Percentiles rank a stretch among this genome's conserved stretches.
Conservation (phyloP, 2,113 vertebrate genomes). For the Microcebus tavaratra region DNA sequence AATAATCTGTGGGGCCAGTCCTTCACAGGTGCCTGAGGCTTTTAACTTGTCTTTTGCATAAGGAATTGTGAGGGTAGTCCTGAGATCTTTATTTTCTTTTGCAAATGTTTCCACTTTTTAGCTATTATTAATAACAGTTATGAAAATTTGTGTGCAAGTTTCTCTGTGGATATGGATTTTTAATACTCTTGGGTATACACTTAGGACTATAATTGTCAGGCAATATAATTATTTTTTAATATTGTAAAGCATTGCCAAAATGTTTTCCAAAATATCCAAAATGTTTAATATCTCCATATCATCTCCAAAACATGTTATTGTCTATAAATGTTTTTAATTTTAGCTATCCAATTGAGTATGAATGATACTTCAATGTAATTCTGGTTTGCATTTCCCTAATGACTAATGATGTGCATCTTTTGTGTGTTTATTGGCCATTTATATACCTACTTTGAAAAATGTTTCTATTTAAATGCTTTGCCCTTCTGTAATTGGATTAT, state of each 20-base stretch:
- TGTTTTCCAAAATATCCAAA: background rate
- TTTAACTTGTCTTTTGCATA: too few relatives aligned
- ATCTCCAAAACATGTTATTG: background rate
- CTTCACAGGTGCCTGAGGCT: too few relatives aligned
- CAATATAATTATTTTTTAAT: background rate
- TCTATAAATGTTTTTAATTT: background rate
- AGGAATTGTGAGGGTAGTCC: too few relatives aligned
- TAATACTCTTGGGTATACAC: background rate
- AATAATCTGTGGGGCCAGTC: too few relatives aligned
- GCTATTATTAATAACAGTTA: background rate
- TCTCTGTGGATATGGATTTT: background rate
- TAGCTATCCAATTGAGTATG: background rate
- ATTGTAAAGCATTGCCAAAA: background rate
- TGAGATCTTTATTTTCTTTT: too few relatives aligned
- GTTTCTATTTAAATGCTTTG: background rate
- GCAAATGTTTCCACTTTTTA: background rate
- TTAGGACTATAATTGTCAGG: background rate
- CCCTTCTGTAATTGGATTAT: background rate
- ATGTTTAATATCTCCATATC: background rate
- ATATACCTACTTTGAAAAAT: background rate
- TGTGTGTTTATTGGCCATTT: background rate
- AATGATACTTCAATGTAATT: background rate
- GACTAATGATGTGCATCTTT: background rate
- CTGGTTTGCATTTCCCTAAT: background rate
- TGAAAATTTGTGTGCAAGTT: background rate